Evolutionary conservation across 2,888 invertebrate species (phyloP).

Genomic region (Sphecodes monilicornis): DNA sequence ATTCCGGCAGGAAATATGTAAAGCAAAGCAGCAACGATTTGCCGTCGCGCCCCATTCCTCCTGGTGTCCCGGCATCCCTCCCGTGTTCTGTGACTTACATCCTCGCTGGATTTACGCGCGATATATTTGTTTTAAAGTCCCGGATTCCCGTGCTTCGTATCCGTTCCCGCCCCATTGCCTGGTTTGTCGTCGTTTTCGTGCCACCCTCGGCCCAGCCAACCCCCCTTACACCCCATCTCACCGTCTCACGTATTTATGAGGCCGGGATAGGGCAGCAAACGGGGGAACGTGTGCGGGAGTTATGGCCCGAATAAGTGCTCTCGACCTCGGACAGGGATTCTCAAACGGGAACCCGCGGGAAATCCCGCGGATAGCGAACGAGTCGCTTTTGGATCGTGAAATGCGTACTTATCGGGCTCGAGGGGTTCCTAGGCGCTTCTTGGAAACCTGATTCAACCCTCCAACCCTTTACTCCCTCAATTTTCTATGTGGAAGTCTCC

Average conservation of each 20-base stretch:
- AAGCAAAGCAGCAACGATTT: conserved; percentile 81
- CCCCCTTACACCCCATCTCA: conserved; percentile 34
- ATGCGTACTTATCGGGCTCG: background rate
- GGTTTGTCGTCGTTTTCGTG: conserved; percentile 64
- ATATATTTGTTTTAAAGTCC: conserved; percentile 84
- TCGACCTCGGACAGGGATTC: conserved; percentile 76
- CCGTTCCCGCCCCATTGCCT: conserved; percentile 56
- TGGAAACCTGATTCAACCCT: background rate
- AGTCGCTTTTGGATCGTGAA: background rate
- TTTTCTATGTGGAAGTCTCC: background rate
- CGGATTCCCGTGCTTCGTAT: conserved; percentile 67
- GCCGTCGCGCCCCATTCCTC: conserved; percentile 67
- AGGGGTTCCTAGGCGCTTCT: background rate
- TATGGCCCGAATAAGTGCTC: conserved; percentile 83
- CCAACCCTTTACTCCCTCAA: background rate
- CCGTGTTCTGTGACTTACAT: conserved; percentile 71
- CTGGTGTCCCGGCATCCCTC: conserved; percentile 49
- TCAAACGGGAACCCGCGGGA: conserved; percentile 55
- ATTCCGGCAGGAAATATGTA: conserved; percentile 78
- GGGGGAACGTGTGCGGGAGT: conserved; percentile 78
- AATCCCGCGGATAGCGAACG: background rate
- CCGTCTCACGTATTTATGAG: conserved; percentile 80
- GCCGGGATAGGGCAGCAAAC: conserved; percentile 76
- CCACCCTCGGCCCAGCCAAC: conserved; percentile 25
- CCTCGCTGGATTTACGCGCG: conserved; percentile 82